Base-by-base conservation (phyloP, 2,888 invertebrate species). In the Hirtodrosophila cameraria region DNA sequence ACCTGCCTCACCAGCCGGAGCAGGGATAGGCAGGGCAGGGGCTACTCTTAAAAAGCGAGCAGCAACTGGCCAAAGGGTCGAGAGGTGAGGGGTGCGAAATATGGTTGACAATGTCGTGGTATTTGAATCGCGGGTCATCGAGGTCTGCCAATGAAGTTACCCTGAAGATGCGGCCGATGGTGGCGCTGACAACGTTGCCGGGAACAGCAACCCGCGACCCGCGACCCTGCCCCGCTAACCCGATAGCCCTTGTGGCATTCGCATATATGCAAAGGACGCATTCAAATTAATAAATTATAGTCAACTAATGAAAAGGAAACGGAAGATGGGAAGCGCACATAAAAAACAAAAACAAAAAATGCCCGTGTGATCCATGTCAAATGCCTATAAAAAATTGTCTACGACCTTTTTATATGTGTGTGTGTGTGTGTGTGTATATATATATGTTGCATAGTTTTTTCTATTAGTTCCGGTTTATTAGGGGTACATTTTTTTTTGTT, bases 251-350 rank as follows among this genome's bases (percentile, higher is more conserved):
- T 50, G 81, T 65, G 75, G 65, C 62, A 63, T 68, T 60, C 73
- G 76, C 72, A 60, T 81, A 60, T 81, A 84, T 78, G 84, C 80
- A 80, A 80, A 86, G 84, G 78, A 80, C 86, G 84, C 74, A 80
- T 80, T 84, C 84, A 80, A 80, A 80, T 80, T 80, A 80, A 80
- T 86, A 86, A 86, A 86, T 80, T 80, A 80, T 84, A 84, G 80
- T 67, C 86, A 80, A 80, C 80, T 80, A 80, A 80, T 80, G 84
- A 77, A 77, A 75, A n/a, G 30, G 35, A 42, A 64, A 60, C 59
- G 60, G 57, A 69, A 74, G 65, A 78, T 61, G 64, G 33, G 43
- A 52, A 55, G 52, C 27, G 49, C 50, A 60, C 42, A 64, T 11
- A 28, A 8, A 55, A 3, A 36, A 28, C 25, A 45, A 39, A 13